Base-by-base conservation (phyloP, 2,797 vertebrate genomes). In the Leuciscus waleckii region DNA sequence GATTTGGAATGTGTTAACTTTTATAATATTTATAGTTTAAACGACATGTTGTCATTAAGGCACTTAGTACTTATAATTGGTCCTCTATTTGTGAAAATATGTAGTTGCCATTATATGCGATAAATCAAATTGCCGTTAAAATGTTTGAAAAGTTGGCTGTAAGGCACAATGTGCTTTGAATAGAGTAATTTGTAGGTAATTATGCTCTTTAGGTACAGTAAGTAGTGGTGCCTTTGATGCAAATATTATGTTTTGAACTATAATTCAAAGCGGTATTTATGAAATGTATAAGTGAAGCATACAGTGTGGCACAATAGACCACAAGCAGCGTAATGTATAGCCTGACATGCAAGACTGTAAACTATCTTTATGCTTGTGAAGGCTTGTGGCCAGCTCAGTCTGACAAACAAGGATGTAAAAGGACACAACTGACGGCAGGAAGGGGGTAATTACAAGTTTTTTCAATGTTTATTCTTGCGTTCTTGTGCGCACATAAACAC, bases 351-450 rank as follows among this genome's bases (percentile, higher is more conserved):
- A 54, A 70, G 46, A n/a, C 32, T 46, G 81, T 43, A 32, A 54
- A 68, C 21, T 4, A 77, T 56, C 35, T 68, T 77, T 23, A 56
- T 41, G 73, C 26, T 74, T 80, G 37, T 21, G 79, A 21, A 69
- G 43, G 46, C 35, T 69, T 41, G 68, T 73, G 65, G 54, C 51
- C 51, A 73, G 26, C 68, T 82, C 80, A 70, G 65, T 37, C 68
- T 82, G 37, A 82, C 80, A 73, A 61, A 82, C 80, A 73, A 82
- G 37, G 2, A 61, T 41, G 58, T 41, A 56, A 69, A 81, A 81
- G 26, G 51, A 73, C 68, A 82, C 51, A 82, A 61, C 68, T 71
- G 80, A 82, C 9, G 9, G 43, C 68, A 82, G 69, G 68, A 73
- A 82, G 26, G 39, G 23, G n/a, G 54, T 61, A 82, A 73, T 82